Evolutionary conservation across 2,888 invertebrate species (phyloP), one percentile per base, ranked within the genome.

Genomic region (Pardosa pseudoannulata): DNA sequence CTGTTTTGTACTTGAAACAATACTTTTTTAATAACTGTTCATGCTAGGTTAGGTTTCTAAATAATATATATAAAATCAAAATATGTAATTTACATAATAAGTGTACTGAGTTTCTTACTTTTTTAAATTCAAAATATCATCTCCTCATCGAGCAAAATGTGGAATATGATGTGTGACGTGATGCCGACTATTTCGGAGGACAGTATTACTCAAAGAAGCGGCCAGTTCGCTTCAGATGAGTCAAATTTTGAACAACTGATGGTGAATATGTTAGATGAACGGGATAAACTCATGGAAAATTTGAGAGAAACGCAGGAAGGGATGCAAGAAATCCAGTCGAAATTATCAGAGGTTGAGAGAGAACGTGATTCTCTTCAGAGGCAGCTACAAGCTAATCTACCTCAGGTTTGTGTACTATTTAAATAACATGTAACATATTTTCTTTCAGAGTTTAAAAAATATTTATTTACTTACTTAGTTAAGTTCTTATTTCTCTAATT

Each of bases 101-200:
- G 70, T 62, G 41, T 75, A 67, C 56, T 70, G 39, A 29, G 39
- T 81, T 56, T 80, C 71, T 23, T 36, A 50, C 31, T 73, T 73
- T 80, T 81, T 41, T 56, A 70, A 70, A 67, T 65, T 65, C 23
- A 72, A 67, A 50, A 80, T 39, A 32, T 50, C 23, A 41, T 46
- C 27, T 16, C 32, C 62, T 67, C 50, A 76, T 65, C 68, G 50
- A 36, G 46, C 74, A 89, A 83, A 74, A 97, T 97, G 97, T 97
- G 97, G 97, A 98, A 97, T 94, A 98, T 98, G 97, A 98, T 98
- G 98, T 99, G 98, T 94, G 99, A 99, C 94, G 98, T 99, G 93
- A 99, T 99, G 98, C 99, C 99, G 92, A 99, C 99, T 91, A 99
- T 99, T 93, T 96, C 97, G 91, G 99, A 99, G 94, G 99, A 99